These are phyloP conservation scores for Parapsyche elsis DNA, from an alignment of 1,140 invertebrate genomes.

Conservation along the genomic window DNA sequence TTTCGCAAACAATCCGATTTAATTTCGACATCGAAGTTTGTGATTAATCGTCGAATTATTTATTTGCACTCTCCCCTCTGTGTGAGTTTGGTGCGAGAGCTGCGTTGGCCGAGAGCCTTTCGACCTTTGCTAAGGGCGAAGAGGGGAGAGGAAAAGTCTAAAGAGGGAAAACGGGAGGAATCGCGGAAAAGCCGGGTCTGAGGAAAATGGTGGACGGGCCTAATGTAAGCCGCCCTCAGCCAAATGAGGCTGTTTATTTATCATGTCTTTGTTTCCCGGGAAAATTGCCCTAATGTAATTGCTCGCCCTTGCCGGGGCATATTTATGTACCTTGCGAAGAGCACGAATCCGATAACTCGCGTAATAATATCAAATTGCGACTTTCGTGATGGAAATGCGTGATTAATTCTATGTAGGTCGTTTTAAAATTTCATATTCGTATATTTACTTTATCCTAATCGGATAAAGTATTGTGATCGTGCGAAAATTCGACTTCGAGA, in stretches of 20 bases:
- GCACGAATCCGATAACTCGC: no score
- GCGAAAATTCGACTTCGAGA: no score
- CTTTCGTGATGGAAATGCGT: no score
- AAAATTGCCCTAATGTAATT: constrained; percentile 15
- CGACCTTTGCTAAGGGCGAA: background rate
- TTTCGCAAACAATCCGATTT: constrained; percentile 1
- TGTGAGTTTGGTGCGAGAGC: background rate
- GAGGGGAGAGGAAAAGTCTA: background rate
- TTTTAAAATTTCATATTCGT: no score
- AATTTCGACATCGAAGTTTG: constrained; percentile 17
- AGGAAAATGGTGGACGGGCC: background rate
- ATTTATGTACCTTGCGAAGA: background rate
- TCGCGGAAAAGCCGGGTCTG: background rate
- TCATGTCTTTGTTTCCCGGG: constrained; percentile 19
- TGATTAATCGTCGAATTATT: constrained; percentile 27
- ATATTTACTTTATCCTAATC: no score
- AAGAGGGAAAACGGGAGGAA: background rate
- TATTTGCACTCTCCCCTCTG: constrained; percentile 1
- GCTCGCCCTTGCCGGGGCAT: background rate
- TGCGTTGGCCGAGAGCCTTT: background rate
- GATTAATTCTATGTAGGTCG: no score
- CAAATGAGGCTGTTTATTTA: constrained; percentile 22
- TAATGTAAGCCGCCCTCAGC: background rate
- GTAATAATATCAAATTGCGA: no score
- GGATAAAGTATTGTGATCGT: no score